Conservation (phyloP, 1,140 invertebrate genomes). For the Scaptomyza graminum region DNA sequence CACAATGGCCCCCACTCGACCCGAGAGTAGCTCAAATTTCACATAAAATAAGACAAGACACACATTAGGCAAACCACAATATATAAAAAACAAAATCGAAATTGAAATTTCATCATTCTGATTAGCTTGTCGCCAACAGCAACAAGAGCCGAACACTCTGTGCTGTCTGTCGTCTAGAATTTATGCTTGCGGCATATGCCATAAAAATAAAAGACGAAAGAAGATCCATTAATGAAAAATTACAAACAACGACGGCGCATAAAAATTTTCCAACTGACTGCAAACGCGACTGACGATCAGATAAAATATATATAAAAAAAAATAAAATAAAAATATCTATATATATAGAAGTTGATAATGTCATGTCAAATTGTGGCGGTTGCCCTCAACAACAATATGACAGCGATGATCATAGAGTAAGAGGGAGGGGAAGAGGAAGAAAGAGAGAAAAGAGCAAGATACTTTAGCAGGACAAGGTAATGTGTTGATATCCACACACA, state of each 20-base stretch:
- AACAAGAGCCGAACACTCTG: neutral
- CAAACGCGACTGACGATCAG: conserved; percentile 68
- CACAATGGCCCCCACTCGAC: conserved; percentile 13
- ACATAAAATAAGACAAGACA: conserved; percentile 28
- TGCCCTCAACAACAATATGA: conserved; percentile 61
- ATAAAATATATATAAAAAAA: conserved; percentile 47
- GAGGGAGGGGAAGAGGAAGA: conserved; percentile 13
- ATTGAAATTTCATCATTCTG: conserved; percentile 77
- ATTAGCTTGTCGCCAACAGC: conserved; percentile 55
- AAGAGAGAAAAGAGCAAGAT: neutral
- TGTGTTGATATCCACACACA: conserved; percentile 55
- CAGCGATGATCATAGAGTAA: conserved; percentile 42
- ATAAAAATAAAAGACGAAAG: conserved; percentile 48
- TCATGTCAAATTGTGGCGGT: conserved; percentile 79
- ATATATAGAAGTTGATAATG: conserved; percentile 55
- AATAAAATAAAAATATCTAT: conserved; percentile 29
- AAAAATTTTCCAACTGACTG: conserved; percentile 74
- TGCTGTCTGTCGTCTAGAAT: conserved; percentile 37
- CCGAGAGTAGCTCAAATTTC: conserved; percentile 65
- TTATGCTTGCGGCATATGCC: conserved; percentile 56
- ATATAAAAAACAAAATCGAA: conserved; percentile 17
- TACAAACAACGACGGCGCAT: conserved; percentile 40
- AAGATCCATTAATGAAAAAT: conserved; percentile 73
- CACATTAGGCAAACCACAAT: conserved; percentile 26
- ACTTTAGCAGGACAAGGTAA: conserved; percentile 12